Evolutionary conservation across 37 sponge, comb jelly and placozoan species (phyloP), one percentile per base, ranked within the genome.

Genomic region (Ephydatia muelleri): DNA sequence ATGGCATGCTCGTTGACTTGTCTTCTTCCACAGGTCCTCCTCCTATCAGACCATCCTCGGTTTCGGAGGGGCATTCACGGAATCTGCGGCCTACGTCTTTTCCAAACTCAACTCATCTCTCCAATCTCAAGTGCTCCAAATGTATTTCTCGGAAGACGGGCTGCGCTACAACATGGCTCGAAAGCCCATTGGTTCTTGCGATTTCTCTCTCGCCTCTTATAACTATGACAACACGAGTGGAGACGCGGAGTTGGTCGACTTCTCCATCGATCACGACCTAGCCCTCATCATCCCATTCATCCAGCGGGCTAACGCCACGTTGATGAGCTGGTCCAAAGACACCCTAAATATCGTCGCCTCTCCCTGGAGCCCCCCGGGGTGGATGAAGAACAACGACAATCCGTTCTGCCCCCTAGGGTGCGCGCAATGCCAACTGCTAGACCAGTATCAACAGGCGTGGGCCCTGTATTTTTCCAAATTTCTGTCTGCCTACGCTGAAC

Each of bases 51-150:
- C 85, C 23, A 73, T 94, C 27, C 47, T 89, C 3, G 95, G 95
- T 14, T 94, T 94, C 82, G 95, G 95, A 25, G 95, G 95, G n/a
- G 95, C 95, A n/a, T 94, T 94, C 86, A 94, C 95, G 1, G 95
- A 94, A n/a, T 82, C 92, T 65, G 91, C 95, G n/a, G 83, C 93
- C 22, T 89, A 67, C 32, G 81, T 92, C 39, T 89, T 90, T 65
- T 86, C 86, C 69, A 80, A 76, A 38, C 87, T 94, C 26, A 86
- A 78, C 77, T 22, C 87, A 16, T 66, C 80, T 19, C 83, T 86
- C 33, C 95, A 89, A 74, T 22, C 80, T 1, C 81, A 81, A 37
- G 74, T 94, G 6, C 78, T 94, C 49, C 67, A 89, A 40, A 86
- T 89, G 86, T 94, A 92, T 72, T 94, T 92, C 84, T 88, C 92